These are phyloP conservation scores for Eulacestoma nigropectus DNA, from an alignment of 2,113 vertebrate species.

Conservation along the genomic window DNA sequence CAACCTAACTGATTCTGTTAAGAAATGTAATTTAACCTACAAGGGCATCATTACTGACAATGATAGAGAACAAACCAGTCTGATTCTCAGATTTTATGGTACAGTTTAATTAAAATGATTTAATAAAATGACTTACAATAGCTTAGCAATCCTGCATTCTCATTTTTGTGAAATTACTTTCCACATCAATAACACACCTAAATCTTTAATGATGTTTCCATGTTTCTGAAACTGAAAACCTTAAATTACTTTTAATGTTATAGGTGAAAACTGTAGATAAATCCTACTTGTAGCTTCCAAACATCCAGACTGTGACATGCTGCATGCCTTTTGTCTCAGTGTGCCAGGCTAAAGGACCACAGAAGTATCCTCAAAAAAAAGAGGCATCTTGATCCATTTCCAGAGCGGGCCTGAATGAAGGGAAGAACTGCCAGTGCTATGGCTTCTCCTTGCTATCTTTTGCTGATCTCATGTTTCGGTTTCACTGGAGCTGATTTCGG, in stretches of 20 bases:
- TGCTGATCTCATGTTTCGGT: not conserved
- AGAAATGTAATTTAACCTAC: not conserved
- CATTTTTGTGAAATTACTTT: not conserved
- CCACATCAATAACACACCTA: not conserved
- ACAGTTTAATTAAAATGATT: not conserved
- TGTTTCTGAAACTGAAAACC: not conserved
- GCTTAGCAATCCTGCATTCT: not conserved
- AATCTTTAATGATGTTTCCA: not conserved
- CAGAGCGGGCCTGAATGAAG: not conserved
- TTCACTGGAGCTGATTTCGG: conserved; percentile 8
- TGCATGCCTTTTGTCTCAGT: not conserved
- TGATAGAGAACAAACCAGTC: not conserved
- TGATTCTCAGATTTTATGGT: not conserved
- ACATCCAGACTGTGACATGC: not conserved
- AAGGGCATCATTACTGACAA: not conserved
- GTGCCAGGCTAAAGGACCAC: not conserved
- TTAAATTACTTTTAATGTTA: not conserved
- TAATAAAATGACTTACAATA: not conserved
- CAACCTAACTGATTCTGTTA: not conserved
- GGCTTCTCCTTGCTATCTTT: not conserved
- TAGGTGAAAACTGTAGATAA: not conserved
- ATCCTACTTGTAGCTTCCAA: not conserved
- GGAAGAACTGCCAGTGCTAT: not conserved
- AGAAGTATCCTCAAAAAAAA: not conserved
- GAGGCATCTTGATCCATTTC: not conserved